A percentile compares a stretch with the other conserved stretches of the same genome.
phyloP scores from a whole-genome alignment of 1,140 invertebrate species.

The Drosophila tristis region DNA sequence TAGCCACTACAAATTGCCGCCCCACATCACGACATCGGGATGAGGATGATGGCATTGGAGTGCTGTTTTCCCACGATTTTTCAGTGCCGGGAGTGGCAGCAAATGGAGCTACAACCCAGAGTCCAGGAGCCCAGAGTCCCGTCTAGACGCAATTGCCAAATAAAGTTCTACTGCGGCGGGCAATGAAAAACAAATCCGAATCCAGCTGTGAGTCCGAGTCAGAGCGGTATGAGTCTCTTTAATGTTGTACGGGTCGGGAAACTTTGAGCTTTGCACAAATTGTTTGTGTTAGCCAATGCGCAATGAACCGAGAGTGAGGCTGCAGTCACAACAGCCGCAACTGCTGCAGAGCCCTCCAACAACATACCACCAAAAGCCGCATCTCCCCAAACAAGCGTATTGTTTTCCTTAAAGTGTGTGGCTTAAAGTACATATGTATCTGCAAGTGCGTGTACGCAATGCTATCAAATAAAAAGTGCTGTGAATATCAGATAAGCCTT shows the following conservation, averaged over 20 bases:
- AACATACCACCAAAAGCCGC: no score
- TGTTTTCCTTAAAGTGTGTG: no score
- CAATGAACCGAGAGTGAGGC: constrained; percentile 7
- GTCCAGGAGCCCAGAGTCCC: not conserved
- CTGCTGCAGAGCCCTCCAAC: no score
- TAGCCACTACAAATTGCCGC: constrained; percentile 8
- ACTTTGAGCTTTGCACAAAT: constrained; percentile 25
- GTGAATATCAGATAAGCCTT: no score
- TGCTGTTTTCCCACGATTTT: not conserved
- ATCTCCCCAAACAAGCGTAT: no score
- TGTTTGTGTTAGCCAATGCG: constrained; percentile 14
- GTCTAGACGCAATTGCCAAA: constrained; percentile 54
- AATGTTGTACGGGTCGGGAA: constrained; percentile 20
- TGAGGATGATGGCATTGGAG: not conserved
- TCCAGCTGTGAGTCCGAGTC: constrained; percentile 29
- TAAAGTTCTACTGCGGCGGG: constrained; percentile 37
- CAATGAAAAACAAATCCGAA: constrained; percentile 45
- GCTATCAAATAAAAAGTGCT: no score
- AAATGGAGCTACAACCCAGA: not conserved
- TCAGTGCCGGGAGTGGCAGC: not conserved
- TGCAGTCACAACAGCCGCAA: no score
- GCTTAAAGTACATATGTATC: no score
- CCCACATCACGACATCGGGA: not conserved
- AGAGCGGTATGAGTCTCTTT: constrained; percentile 5
- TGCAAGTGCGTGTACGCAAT: no score